Conservation (phyloP, 2,888 invertebrate genomes). For the Campoplex capitator region DNA sequence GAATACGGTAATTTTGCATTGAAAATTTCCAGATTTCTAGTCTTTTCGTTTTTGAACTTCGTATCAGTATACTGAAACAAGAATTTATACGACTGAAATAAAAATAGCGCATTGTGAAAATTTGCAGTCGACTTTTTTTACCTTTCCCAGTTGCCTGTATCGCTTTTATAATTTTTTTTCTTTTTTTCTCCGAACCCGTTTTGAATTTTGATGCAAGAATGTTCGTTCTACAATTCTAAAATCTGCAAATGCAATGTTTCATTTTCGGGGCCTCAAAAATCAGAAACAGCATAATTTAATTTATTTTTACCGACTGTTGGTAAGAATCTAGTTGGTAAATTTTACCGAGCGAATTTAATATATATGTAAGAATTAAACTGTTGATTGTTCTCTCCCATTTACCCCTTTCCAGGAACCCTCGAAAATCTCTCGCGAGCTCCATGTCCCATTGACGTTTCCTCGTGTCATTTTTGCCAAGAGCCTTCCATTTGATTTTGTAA, state of each 20-base stretch:
- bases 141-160: neutral
- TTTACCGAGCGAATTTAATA: neutral
- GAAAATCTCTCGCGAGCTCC: conserved; percentile 1
- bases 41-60: conserved; percentile 21
- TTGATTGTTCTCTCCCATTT: conserved; percentile 7
- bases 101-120: conserved; percentile 31
- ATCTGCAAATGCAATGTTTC: too few relatives aligned
- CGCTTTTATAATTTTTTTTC: neutral
- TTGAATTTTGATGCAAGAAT: too few relatives aligned
- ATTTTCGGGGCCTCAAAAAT: too few relatives aligned
- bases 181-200: too few relatives aligned
- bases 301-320: neutral
- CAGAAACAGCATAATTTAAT: too few relatives aligned
- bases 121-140: neutral
- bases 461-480: conserved; percentile 66
- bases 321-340: neutral
- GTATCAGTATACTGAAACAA: conserved; percentile 1
- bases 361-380: conserved; percentile 8
- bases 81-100: conserved; percentile 35
- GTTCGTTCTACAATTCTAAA: too few relatives aligned
- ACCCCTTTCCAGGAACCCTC: conserved; percentile 10
- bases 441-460: conserved; percentile 63
- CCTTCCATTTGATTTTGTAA: conserved; percentile 63
- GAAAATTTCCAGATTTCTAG: conserved; percentile 39
- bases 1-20: neutral